phyloP scores from a whole-genome alignment of 2,888 invertebrate genomes.

The Melolontha melolontha region DNA sequence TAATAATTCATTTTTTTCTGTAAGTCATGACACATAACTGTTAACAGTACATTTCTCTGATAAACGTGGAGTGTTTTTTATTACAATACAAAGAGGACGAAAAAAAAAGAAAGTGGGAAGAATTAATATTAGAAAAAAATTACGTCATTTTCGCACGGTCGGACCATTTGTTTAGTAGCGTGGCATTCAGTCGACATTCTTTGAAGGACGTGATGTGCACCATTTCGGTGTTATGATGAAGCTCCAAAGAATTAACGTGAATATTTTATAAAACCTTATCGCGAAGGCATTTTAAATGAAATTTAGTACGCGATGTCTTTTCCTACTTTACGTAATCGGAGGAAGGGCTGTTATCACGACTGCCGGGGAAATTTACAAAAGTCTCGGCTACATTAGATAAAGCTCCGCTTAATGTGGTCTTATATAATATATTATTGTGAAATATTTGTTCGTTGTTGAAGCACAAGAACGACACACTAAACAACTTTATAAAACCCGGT shows the following conservation, averaged over 20 bases:
- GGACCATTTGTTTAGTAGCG: conserved; percentile 47
- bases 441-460: conserved; percentile 55
- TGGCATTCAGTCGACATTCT: conserved; percentile 18
- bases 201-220: background rate
- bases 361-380: conserved; percentile 60
- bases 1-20: background rate
- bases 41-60: conserved; percentile 41
- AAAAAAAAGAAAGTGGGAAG: conserved; percentile 45
- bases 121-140: conserved; percentile 51
- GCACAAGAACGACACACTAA: conserved; percentile 39
- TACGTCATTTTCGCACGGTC: conserved; percentile 48
- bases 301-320: conserved; percentile 61
- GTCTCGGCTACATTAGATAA: conserved; percentile 59
- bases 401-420: conserved; percentile 58
- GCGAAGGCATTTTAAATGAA: conserved; percentile 62
- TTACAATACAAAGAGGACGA: conserved; percentile 27
- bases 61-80: conserved; percentile 46
- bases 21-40: conserved; percentile 10
- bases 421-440: conserved; percentile 60
- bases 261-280: conserved; percentile 63
- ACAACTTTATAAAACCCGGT: background rate
- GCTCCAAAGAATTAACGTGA: conserved; percentile 60
- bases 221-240: conserved; percentile 11
- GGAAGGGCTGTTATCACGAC: conserved; percentile 58
- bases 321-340: conserved; percentile 55